A percentile compares a stretch with the other conserved stretches of the same genome.
Conservation (phyloP, 1,140 invertebrate species). For the Luehdorfia chinensis region DNA sequence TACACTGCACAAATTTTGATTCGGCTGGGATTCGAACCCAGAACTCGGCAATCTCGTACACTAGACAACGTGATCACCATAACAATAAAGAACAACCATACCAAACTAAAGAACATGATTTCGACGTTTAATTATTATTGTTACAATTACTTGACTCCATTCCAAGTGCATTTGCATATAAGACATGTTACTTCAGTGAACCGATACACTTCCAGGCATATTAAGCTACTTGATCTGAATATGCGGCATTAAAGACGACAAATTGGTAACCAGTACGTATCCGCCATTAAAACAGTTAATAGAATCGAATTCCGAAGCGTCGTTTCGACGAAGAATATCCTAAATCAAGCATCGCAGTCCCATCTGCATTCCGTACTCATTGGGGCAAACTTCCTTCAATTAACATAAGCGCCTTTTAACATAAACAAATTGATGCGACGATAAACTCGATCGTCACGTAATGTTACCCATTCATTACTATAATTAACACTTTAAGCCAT, state of each 20-base stretch:
- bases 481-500: slow-evolving; percentile 49
- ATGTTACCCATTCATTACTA: slow-evolving; percentile 46
- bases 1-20: too few species aligned
- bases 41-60: too few species aligned
- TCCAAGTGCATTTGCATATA: slow-evolving; percentile 11
- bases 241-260: slow-evolving; percentile 3
- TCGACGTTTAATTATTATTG: too few species aligned
- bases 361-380: slow-evolving; percentile 34
- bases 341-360: slow-evolving; percentile 9
- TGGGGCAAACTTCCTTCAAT: slow-evolving; percentile 55
- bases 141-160: slow-evolving; percentile 2
- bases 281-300: slow-evolving; percentile 18
- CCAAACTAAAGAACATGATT: too few species aligned
- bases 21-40: too few species aligned
- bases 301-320: slow-evolving; percentile 14
- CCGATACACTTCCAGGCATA: slow-evolving; percentile 8
- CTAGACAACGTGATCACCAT: too few species aligned
- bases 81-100: too few species aligned
- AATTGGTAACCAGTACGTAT: slow-evolving; percentile 14
- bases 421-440: slow-evolving; percentile 46
- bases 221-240: slow-evolving; percentile 8
- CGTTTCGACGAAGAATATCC: slow-evolving; percentile 13
- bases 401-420: slow-evolving; percentile 57
- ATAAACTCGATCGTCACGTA: slow-evolving; percentile 34
- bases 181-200: slow-evolving; percentile 11